These are phyloP conservation scores for Hanleya hanleyi DNA, from an alignment of 2,888 invertebrate genomes.

Conservation along the genomic window DNA sequence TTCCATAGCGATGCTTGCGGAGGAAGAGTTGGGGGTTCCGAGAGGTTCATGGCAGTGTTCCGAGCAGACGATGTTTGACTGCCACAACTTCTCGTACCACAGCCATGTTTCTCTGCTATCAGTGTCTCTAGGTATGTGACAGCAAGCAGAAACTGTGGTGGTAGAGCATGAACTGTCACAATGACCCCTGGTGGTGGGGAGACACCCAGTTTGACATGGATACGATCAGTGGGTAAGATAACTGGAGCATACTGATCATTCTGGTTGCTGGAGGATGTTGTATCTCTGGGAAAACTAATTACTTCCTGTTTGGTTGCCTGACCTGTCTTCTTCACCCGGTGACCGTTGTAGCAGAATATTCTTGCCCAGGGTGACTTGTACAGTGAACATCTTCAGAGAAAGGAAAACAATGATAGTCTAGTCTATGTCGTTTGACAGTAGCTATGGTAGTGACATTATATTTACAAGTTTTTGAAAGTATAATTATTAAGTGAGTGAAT, in stretches of 20 bases:
- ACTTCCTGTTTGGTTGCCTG: constrained; percentile 68
- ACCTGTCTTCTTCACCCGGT: constrained; percentile 68
- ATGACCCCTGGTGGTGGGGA: constrained; percentile 65
- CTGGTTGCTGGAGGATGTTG: constrained; percentile 58
- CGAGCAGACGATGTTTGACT: constrained; percentile 11
- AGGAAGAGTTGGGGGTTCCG: neutral
- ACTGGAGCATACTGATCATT: constrained; percentile 69
- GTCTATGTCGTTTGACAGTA: no score
- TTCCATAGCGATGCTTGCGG: constrained; percentile 48
- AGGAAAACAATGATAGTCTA: no score
- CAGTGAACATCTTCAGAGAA: constrained; percentile 65
- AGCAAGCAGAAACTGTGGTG: constrained; percentile 71
- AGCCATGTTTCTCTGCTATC: constrained; percentile 62
- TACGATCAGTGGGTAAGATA: constrained; percentile 66
- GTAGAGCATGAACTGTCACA: constrained; percentile 71
- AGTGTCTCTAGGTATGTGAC: constrained; percentile 71
- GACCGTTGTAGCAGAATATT: constrained; percentile 68
- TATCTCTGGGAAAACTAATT: constrained; percentile 68
- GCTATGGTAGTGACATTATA: no score
- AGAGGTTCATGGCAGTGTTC: neutral
- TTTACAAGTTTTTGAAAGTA: no score
- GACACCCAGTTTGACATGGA: constrained; percentile 68
- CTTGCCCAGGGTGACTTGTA: constrained; percentile 71
- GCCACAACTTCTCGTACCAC: constrained; percentile 57
- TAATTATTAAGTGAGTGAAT: no score